Evolutionary conservation across 2,888 invertebrate genomes (phyloP), one percentile per base, ranked within the genome.

Genomic region (Lithophane ornitopus): DNA sequence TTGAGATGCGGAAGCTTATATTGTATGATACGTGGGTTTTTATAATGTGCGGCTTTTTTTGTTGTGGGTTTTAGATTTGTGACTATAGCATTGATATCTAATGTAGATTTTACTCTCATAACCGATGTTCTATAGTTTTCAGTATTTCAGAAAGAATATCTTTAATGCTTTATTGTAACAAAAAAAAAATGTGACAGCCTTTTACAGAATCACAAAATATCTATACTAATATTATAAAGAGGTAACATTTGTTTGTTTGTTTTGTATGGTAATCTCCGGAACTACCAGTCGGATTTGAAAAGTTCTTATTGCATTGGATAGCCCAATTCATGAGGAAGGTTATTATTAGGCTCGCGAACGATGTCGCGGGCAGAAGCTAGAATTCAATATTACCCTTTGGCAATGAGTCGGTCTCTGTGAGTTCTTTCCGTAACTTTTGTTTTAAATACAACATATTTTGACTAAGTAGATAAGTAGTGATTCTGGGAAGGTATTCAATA

Each of bases 1-100:
- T 76, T 71, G 74, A 66, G 75, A 76, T 67, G 72, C 80, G 81
- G 81, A 83, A 87, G 73, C 61, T 72, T 58, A 70, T 61, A 70
- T 78, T 74, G 39, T 65, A 63, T 72, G 54, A 44, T 58, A 76
- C 34, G 61, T 70, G 39, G 61, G 58, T 49, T 84, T 85, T 81
- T 70, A 49, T 58, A 26, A 56, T 52, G 9, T 34, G n/a, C 6
- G 14, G 0, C 0, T 0, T 49, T n/a, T 74, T 54, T 52, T 67
- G 28, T 67, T 62, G 16, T 61, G 12, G 11, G 8, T n/a, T 66
- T 56, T 46, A 11, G 8, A 14, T 44, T 70, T 67, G 14, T 26
- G 16, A 22, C 2, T 26, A 19, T n/a, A n/a, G 14, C n/a, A 71
- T 28, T 28, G 16, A 34, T 3, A 73, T 41, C 22, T 49, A 22